Evolutionary conservation across 2,888 invertebrate genomes (phyloP).

Genomic region (Eupelmus urozonus): DNA sequence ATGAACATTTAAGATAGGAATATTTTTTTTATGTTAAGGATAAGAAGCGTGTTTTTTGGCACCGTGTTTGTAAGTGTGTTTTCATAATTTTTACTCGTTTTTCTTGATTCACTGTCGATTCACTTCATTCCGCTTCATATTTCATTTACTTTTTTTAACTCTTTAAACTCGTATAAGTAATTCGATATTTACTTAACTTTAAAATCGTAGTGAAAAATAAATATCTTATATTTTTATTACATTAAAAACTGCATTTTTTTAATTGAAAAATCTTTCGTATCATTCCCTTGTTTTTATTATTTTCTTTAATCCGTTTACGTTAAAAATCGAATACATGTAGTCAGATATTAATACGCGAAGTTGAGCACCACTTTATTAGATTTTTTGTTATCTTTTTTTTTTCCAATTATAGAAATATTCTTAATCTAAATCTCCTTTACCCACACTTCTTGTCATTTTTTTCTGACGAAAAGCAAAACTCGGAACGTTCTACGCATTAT

Average conservation of each 20-base stretch:
- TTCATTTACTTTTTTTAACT: slow-evolving; percentile 24
- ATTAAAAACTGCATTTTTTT: slow-evolving; percentile 43
- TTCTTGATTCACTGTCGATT: slow-evolving; percentile 28
- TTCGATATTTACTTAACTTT: slow-evolving; percentile 55
- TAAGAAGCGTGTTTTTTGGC: slow-evolving; percentile 57
- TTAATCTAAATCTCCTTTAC: slow-evolving; percentile 10
- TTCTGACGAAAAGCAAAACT: slow-evolving; percentile 8
- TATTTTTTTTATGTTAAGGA: slow-evolving; percentile 51
- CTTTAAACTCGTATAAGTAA: slow-evolving; percentile 53
- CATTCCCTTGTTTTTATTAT: background rate
- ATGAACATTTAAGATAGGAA: slow-evolving; percentile 57
- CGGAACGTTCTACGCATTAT: slow-evolving; percentile 9
- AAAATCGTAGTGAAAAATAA: slow-evolving; percentile 57
- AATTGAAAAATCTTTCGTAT: slow-evolving; percentile 48
- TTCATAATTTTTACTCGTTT: slow-evolving; percentile 40
- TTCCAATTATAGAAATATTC: background rate
- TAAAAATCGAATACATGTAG: slow-evolving; percentile 28
- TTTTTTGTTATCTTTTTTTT: background rate
- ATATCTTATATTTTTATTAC: slow-evolving; percentile 49
- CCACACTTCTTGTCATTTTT: slow-evolving; percentile 6
- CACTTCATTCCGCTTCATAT: slow-evolving; percentile 34
- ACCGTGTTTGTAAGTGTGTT: slow-evolving; percentile 50
- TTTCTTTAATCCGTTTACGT: slow-evolving; percentile 18
- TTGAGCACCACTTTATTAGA: slow-evolving; percentile 41
- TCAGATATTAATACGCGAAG: slow-evolving; percentile 30